phyloP scores from a whole-genome alignment of 2,888 invertebrate genomes.

The Prionchulus punctatus region DNA sequence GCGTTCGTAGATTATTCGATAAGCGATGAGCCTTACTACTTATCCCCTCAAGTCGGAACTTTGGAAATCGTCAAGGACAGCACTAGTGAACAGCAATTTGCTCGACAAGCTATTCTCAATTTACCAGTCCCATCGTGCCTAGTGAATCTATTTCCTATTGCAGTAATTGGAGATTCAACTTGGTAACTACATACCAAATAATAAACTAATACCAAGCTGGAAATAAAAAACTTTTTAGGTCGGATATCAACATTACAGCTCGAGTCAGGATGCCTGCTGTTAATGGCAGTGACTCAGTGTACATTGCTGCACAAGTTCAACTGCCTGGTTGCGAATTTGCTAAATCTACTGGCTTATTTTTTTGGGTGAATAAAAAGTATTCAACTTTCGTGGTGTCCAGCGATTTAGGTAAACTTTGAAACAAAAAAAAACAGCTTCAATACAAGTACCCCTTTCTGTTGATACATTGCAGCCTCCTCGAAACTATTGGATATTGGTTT shows the following conservation, averaged over 20 bases:
- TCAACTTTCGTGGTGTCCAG: not conserved
- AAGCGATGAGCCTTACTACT: conserved; percentile 24
- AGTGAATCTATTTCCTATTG: conserved; percentile 11
- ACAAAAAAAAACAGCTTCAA: not conserved
- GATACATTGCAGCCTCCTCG: not conserved
- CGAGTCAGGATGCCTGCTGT: conserved; percentile 11
- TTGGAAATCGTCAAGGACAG: conserved; percentile 23
- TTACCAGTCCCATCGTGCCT: conserved; percentile 29
- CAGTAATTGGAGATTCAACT: conserved; percentile 24
- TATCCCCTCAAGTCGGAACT: conserved; percentile 32
- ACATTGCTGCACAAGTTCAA: conserved; percentile 28
- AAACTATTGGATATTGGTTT: not conserved
- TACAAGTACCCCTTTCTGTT: not conserved
- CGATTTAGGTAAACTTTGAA: not conserved
- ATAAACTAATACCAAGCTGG: conserved; percentile 17
- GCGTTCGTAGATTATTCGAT: not conserved
- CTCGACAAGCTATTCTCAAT: conserved; percentile 28
- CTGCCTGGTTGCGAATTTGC: too few species aligned
- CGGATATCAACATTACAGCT: not conserved
- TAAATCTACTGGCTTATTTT: conserved; percentile 29
- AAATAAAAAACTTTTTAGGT: not conserved
- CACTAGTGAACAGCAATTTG: conserved; percentile 18
- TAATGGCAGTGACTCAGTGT: conserved; percentile 27
- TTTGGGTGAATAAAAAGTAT: conserved; percentile 16
- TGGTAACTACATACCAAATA: too few species aligned